Evolutionary conservation across 92 coral and sea anemone species (phyloP), one percentile per base, ranked within the genome.

Genomic region (Bergia sp.): DNA sequence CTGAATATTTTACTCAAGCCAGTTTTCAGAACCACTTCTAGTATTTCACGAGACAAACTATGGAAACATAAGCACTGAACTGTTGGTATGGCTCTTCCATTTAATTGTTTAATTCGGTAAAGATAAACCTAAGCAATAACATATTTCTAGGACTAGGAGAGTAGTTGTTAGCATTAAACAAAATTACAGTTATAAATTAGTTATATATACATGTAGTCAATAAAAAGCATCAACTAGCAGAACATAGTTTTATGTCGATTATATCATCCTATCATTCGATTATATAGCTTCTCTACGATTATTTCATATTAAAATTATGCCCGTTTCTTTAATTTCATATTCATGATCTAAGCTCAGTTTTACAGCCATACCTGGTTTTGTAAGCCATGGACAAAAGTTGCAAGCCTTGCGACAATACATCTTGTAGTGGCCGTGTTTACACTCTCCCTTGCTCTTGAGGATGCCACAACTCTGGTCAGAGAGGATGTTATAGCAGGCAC

Each of bases 401-500:
- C n/a, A n/a, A n/a, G n/a, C n/a, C n/a, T n/a, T n/a, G n/a, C n/a
- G n/a, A n/a, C n/a, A n/a, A n/a, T n/a, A n/a, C n/a, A n/a, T n/a
- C n/a, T n/a, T n/a, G n/a, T n/a, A n/a, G n/a, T n/a, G n/a, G n/a
- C n/a, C n/a, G n/a, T n/a, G n/a, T n/a, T n/a, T n/a, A n/a, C n/a
- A n/a, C n/a, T n/a, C n/a, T n/a, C n/a, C n/a, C n/a, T n/a, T n/a
- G n/a, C n/a, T 15, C 73, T 66, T 66, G 73, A 66, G 73, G 73
- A 66, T 0, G 73, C 37, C 21, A 66, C 73, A 66, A 15, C 73
- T 66, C 21, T 66, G 73, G 73, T 66, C 73, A 20, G 73, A 66
- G 73, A 66, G 73, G 73, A 66, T 12, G 73, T 66, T 66, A 20
- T 66, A 66, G 37, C 73, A 66, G 73, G 73, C 73, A 66, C 73